Conservation (phyloP, 2,797 vertebrate species). For the Odontamblyopus rebecca region DNA sequence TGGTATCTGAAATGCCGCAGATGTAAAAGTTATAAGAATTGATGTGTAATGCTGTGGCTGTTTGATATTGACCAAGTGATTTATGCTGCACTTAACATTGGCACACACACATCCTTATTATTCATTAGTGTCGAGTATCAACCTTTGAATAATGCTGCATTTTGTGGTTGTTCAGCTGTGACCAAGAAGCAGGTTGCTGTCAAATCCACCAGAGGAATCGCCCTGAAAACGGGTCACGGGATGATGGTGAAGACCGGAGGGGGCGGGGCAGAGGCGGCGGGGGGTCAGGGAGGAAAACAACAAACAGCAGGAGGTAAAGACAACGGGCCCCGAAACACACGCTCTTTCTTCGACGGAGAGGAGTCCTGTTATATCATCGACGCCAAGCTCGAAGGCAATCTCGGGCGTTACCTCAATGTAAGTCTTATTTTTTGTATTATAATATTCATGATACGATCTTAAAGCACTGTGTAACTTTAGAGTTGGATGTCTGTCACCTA, state of each 20-base stretch:
- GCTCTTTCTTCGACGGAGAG: conserved; percentile 93
- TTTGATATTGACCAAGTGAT: no score
- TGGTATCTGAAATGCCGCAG: no score
- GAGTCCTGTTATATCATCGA: conserved; percentile 99
- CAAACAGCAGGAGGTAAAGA: conserved; percentile 79
- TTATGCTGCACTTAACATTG: no score
- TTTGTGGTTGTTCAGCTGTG: conserved; percentile 66
- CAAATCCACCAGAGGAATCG: conserved; percentile 93
- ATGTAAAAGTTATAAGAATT: no score
- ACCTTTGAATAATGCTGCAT: neutral
- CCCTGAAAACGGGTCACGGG: conserved; percentile 88
- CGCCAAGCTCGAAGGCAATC: conserved; percentile 95
- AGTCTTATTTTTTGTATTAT: conserved; percentile 38
- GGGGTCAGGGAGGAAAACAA: conserved; percentile 75
- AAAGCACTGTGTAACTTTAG: no score
- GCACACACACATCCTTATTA: no score
- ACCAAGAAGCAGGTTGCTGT: conserved; percentile 93
- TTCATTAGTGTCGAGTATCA: neutral
- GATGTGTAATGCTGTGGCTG: no score
- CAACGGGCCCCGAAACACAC: conserved; percentile 79
- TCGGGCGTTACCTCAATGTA: conserved; percentile 96
- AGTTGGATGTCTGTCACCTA: no score
- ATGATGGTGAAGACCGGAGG: conserved; percentile 87
- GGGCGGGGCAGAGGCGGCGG: conserved; percentile 37
- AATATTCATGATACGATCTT: no score